Conservation (phyloP, 2,888 invertebrate species). For the Cerastis rubricosa region DNA sequence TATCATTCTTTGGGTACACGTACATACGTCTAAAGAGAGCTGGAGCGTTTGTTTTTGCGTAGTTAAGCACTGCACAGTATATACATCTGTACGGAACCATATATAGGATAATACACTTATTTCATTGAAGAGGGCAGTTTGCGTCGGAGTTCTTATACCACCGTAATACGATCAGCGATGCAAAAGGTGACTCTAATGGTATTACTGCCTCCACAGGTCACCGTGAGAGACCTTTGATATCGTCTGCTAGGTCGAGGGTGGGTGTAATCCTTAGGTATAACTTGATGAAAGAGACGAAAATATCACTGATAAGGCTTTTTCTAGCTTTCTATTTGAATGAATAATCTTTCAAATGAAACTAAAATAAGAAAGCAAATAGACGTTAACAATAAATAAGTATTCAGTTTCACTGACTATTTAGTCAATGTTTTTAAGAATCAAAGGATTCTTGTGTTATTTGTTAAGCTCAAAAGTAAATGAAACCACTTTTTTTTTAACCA, state of each 20-base stretch:
- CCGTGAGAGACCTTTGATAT: slow-evolving; percentile 6
- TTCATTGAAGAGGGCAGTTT: slow-evolving; percentile 6
- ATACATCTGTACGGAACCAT: background rate
- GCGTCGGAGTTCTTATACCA: background rate
- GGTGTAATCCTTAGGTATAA: background rate
- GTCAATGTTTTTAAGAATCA: background rate
- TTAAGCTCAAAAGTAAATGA: background rate
- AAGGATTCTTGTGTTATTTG: background rate
- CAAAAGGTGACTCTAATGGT: slow-evolving; percentile 18
- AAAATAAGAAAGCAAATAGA: background rate
- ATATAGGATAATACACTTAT: slow-evolving; percentile 7
- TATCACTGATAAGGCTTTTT: background rate
- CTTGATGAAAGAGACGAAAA: background rate
- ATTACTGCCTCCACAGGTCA: background rate
- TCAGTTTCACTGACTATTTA: background rate
- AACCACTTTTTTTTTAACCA: background rate
- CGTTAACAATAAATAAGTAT: background rate
- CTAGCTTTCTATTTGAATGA: background rate
- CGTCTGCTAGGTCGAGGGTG: background rate
- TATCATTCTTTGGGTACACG: background rate
- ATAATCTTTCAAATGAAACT: background rate
- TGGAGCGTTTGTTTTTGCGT: background rate
- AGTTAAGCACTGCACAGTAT: background rate
- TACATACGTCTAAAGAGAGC: background rate
- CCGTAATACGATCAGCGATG: slow-evolving; percentile 31